phyloP scores from a whole-genome alignment of 2,888 invertebrate genomes.

The Julus scanicus region DNA sequence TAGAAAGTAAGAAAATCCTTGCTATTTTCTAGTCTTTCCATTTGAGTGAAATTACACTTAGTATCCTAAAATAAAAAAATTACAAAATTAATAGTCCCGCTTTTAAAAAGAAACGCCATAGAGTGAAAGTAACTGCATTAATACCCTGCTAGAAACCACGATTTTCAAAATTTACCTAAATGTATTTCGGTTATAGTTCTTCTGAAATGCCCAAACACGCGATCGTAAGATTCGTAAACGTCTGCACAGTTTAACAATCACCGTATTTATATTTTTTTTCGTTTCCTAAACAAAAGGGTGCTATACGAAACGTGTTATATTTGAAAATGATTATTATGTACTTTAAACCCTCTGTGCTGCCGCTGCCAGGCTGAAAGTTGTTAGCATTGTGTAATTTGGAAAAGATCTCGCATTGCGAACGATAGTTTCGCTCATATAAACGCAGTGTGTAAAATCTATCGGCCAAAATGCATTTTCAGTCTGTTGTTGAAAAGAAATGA shows the following conservation, averaged over 20 bases:
- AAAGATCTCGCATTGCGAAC: not conserved
- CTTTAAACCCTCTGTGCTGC: not conserved
- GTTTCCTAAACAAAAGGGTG: not conserved
- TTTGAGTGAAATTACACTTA: too few relatives aligned
- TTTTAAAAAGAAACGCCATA: not conserved
- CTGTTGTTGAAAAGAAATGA: not conserved
- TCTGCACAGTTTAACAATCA: not conserved
- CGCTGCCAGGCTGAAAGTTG: not conserved
- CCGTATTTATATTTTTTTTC: not conserved
- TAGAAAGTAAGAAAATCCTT: too few relatives aligned
- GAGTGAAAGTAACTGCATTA: not conserved
- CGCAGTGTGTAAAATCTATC: not conserved
- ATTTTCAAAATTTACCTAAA: not conserved
- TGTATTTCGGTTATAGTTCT: not conserved
- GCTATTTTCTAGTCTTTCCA: too few relatives aligned
- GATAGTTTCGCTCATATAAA: not conserved
- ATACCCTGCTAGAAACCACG: not conserved
- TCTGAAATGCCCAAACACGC: not conserved
- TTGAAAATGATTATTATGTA: not conserved
- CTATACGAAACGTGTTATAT: not conserved
- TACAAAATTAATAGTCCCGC: not conserved
- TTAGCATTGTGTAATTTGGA: not conserved
- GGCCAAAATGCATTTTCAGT: slow-evolving; percentile 13
- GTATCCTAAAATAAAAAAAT: not conserved
- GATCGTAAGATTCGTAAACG: not conserved